Evolutionary conservation across 1,140 invertebrate species (phyloP).

Genomic region (Diplogasteroides magnus): DNA sequence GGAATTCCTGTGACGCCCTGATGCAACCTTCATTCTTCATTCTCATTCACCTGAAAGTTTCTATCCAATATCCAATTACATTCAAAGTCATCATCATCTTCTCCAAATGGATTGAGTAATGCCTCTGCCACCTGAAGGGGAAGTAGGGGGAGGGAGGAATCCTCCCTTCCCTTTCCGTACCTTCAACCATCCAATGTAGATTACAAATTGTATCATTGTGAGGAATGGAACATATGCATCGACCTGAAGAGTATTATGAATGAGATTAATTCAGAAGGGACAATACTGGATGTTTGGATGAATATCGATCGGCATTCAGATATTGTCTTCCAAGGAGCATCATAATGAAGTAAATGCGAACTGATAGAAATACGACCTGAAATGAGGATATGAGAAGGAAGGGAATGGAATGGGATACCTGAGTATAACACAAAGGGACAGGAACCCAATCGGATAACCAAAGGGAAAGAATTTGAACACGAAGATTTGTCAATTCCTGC

Average conservation of each 20-base stretch:
- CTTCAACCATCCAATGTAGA: conserved; percentile 92
- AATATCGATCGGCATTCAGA: conserved; percentile 6
- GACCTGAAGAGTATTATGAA: conserved; percentile 4
- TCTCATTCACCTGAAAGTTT: conserved; percentile 25
- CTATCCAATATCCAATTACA: conserved; percentile 32
- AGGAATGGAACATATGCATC: conserved; percentile 74
- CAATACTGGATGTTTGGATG: neutral
- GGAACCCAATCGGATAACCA: conserved; percentile 16
- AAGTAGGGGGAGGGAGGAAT: too few relatives aligned
- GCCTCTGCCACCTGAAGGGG: conserved; percentile 80
- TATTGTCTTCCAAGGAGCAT: conserved; percentile 10
- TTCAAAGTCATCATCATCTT: conserved; percentile 65
- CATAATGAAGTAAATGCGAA: conserved; percentile 9
- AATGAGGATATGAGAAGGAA: neutral
- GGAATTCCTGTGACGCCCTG: too few relatives aligned
- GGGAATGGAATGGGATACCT: conserved; percentile 1
- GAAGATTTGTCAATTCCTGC: conserved; percentile 11
- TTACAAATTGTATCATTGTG: conserved; percentile 76
- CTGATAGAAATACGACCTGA: conserved; percentile 1
- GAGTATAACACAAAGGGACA: conserved; percentile 9
- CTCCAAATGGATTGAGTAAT: conserved; percentile 82
- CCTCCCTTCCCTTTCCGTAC: too few relatives aligned
- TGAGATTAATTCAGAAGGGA: neutral
- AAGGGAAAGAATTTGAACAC: conserved; percentile 8
- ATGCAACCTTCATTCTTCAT: neutral